phyloP scores from a whole-genome alignment of 1,140 invertebrate genomes.

The Euura lappo region DNA sequence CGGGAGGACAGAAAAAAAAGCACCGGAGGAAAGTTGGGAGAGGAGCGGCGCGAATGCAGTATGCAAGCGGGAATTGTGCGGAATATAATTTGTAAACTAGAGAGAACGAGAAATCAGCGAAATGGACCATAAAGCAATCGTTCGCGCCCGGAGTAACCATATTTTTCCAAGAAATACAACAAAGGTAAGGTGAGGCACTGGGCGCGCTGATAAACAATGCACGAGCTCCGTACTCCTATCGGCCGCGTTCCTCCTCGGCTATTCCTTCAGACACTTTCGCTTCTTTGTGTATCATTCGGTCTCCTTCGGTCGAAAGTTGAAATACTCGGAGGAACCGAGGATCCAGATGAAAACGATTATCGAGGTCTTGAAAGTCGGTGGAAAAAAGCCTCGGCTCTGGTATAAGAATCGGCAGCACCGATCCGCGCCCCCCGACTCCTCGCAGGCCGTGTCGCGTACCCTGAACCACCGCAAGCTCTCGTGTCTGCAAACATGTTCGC shows the following conservation, averaged over 20 bases:
- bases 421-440: background rate
- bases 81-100: slow-evolving; percentile 1
- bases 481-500: slow-evolving; percentile 51
- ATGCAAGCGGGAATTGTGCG: background rate
- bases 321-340: background rate
- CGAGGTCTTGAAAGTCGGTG: slow-evolving; percentile 47
- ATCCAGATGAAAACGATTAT: background rate
- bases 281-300: too few relatives aligned
- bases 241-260: background rate
- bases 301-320: too few relatives aligned
- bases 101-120: slow-evolving; percentile 7
- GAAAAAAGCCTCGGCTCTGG: slow-evolving; percentile 57
- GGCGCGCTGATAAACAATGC: background rate
- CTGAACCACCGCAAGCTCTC: slow-evolving; percentile 10
- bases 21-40: too few relatives aligned
- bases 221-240: background rate
- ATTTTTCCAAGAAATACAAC: slow-evolving; percentile 5
- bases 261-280: too few relatives aligned
- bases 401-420: slow-evolving; percentile 50
- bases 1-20: too few relatives aligned
- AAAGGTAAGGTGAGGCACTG: background rate
- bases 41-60: too few relatives aligned
- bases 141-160: slow-evolving; percentile 8
- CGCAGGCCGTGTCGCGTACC: background rate
- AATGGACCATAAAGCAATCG: slow-evolving; percentile 13